Percentiles rank a stretch among this genome's conserved stretches.
phyloP scores from a whole-genome alignment of 1,140 invertebrate species.

The Hesperophylax magnus region DNA sequence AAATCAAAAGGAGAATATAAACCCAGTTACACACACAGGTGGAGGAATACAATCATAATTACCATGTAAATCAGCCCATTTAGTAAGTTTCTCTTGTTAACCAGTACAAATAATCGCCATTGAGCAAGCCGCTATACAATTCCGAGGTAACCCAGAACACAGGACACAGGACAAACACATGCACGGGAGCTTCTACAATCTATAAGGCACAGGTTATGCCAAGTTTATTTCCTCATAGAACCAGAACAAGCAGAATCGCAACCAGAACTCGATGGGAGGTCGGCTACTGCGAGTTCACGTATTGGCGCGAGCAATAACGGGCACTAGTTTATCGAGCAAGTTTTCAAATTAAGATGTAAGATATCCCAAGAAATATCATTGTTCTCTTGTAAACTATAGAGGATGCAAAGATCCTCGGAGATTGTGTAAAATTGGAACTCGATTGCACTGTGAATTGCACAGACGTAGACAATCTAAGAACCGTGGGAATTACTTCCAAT shows the following conservation, averaged over 20 bases:
- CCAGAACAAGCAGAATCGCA: conserved; percentile 29
- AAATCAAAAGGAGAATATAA: background rate
- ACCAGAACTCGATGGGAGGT: conserved; percentile 53
- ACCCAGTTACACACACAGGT: background rate
- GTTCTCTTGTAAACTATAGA: conserved; percentile 16
- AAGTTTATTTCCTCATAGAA: background rate
- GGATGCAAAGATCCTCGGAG: background rate
- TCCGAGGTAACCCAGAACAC: background rate
- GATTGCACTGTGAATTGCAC: conserved; percentile 1
- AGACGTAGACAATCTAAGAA: background rate
- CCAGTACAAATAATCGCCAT: conserved; percentile 2
- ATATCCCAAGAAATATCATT: conserved; percentile 53
- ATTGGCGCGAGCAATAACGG: conserved; percentile 51
- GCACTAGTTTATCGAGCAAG: conserved; percentile 47
- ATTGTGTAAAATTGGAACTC: background rate
- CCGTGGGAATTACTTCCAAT: too few species aligned
- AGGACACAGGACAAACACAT: conserved; percentile 23
- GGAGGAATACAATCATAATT: background rate
- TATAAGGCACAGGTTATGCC: background rate
- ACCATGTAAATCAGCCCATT: background rate
- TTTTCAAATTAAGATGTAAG: conserved; percentile 57
- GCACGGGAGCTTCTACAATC: background rate
- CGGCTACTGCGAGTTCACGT: conserved; percentile 39
- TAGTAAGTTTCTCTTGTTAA: conserved; percentile 16
- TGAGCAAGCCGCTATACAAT: background rate